Evolutionary conservation across 2,113 vertebrate species (phyloP).

Genomic region (Columba janthina): DNA sequence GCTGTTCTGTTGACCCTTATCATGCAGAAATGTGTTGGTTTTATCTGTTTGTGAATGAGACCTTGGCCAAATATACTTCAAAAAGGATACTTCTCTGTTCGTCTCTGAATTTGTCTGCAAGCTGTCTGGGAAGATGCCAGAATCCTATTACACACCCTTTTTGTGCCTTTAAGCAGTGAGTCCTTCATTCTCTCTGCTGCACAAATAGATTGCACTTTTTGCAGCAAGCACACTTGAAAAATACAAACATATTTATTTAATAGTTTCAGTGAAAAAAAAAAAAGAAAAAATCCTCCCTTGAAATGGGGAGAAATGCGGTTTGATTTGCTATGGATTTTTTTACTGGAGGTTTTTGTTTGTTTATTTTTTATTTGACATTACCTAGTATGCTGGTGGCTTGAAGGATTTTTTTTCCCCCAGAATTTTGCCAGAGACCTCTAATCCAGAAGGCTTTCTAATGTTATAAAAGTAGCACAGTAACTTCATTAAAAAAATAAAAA

Average conservation of each 20-base stretch:
- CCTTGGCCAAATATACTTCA: slow-evolving; percentile 67
- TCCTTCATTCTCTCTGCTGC: slow-evolving; percentile 65
- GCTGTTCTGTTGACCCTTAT: slow-evolving; percentile 64
- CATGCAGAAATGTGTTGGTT: slow-evolving; percentile 64
- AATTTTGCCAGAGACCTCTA: not conserved
- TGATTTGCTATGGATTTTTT: not conserved
- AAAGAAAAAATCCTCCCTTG: not conserved
- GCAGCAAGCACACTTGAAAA: slow-evolving; percentile 61
- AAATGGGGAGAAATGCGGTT: not conserved
- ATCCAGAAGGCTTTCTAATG: not conserved
- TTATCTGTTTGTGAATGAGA: slow-evolving; percentile 62
- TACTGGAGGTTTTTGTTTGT: not conserved
- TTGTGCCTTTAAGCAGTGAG: slow-evolving; percentile 69
- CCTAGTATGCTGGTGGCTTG: not conserved
- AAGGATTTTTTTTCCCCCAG: not conserved
- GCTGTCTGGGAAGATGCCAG: slow-evolving; percentile 70
- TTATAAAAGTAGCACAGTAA: not conserved
- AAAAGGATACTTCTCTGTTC: slow-evolving; percentile 60
- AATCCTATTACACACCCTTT: slow-evolving; percentile 70
- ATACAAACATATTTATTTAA: slow-evolving; percentile 63
- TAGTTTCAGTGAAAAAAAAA: slow-evolving; percentile 40
- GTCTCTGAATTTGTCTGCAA: slow-evolving; percentile 71
- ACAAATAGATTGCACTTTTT: slow-evolving; percentile 73
- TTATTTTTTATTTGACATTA: slow-evolving; percentile 27
- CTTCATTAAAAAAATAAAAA: not conserved